These are phyloP conservation scores for Sycobia sp. DNA, from an alignment of 1,140 invertebrate genomes.

Conservation along the genomic window DNA sequence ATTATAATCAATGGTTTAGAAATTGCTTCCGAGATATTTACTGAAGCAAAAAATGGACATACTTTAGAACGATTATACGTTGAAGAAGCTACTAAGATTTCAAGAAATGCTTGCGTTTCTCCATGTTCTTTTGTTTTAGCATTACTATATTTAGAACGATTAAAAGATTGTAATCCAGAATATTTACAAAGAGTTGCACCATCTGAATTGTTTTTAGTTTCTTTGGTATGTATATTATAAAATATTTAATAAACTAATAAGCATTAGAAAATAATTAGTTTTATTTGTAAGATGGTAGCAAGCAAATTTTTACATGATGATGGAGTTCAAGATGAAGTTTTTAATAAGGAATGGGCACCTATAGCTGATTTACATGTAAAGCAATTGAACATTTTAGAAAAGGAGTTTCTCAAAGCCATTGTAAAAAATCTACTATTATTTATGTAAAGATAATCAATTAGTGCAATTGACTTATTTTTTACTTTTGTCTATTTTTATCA, in stretches of 20 bases:
- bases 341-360: conserved; percentile 86
- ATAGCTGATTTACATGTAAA: conserved; percentile 75
- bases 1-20: conserved; percentile 64
- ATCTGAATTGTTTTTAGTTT: conserved; percentile 89
- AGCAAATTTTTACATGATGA: conserved; percentile 93
- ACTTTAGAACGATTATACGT: conserved; percentile 80
- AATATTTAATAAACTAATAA: conserved; percentile 1
- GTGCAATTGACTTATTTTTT: conserved; percentile 17
- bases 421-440: conserved; percentile 65
- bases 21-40: conserved; percentile 82
- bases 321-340: conserved; percentile 87
- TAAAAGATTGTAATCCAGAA: conserved; percentile 79
- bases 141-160: conserved; percentile 84
- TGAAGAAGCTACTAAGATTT: conserved; percentile 78
- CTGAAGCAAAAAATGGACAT: conserved; percentile 69
- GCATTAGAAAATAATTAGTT: conserved; percentile 33
- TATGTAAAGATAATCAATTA: conserved; percentile 13
- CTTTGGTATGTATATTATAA: conserved; percentile 70
- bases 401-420: conserved; percentile 87
- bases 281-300: conserved; percentile 82
- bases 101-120: conserved; percentile 81
- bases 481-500: conserved; percentile 9
- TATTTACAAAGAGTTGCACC: conserved; percentile 82
- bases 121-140: conserved; percentile 83
- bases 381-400: conserved; percentile 83